Percentiles rank a stretch among this genome's conserved stretches.
Conservation (phyloP, 2,113 vertebrate genomes). For the Solea senegalensis region DNA sequence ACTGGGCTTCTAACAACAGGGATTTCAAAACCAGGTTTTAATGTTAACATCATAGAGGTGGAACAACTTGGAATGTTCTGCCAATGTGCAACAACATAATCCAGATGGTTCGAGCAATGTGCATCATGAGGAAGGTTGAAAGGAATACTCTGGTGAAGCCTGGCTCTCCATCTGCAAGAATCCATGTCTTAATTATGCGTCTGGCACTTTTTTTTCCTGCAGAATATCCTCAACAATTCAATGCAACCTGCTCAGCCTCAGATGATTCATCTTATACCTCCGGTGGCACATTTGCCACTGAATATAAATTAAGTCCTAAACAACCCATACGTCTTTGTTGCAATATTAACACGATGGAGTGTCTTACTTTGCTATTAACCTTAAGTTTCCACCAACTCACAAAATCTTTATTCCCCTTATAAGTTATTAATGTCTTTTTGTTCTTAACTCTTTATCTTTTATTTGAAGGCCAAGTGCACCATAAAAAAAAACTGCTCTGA, state of each 20-base stretch:
- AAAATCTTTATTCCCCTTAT: slow-evolving; percentile 12
- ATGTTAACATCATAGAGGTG: not conserved
- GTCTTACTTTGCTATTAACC: slow-evolving; percentile 34
- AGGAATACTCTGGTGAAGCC: slow-evolving; percentile 38
- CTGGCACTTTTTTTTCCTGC: slow-evolving; percentile 27
- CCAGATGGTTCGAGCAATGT: slow-evolving; percentile 44
- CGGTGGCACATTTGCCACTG: slow-evolving; percentile 24
- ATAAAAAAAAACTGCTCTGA: not conserved
- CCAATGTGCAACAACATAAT: not conserved
- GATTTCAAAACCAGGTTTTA: not conserved
- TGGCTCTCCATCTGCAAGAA: slow-evolving; percentile 49
- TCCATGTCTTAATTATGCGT: slow-evolving; percentile 29
- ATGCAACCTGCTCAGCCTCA: slow-evolving; percentile 44
- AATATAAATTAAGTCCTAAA: slow-evolving; percentile 50
- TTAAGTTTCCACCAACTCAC: slow-evolving; percentile 8
- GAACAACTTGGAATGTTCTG: slow-evolving; percentile 2
- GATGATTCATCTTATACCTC: slow-evolving; percentile 43
- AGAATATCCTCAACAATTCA: slow-evolving; percentile 47
- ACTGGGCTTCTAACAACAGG: not conserved
- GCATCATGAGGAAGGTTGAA: slow-evolving; percentile 30
- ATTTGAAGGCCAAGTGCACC: not conserved
- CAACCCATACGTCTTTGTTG: slow-evolving; percentile 7
- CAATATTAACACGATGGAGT: slow-evolving; percentile 3
- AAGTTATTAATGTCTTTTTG: slow-evolving; percentile 16
- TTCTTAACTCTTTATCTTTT: not conserved